A percentile compares a stretch with the other conserved stretches of the same genome.
phyloP scores from a whole-genome alignment of 1,140 invertebrate species.

The Saccostrea cuccullata region DNA sequence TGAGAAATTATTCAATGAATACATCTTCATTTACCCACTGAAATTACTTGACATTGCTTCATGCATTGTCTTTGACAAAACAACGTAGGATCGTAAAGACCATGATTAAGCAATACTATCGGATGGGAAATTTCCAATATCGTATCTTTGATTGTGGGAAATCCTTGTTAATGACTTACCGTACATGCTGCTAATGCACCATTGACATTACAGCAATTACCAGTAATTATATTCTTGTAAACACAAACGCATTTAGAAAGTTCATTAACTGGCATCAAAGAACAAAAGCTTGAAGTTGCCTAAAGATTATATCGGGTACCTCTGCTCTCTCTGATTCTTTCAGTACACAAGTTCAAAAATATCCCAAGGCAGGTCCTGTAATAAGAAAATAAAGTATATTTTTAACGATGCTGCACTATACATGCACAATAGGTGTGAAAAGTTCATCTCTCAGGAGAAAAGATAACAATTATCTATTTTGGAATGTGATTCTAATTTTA shows the following conservation, averaged over 20 bases:
- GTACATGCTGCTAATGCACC: background rate
- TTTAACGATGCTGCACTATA: too few relatives aligned
- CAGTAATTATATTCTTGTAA: constrained; percentile 9
- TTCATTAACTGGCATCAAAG: background rate
- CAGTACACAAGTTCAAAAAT: too few relatives aligned
- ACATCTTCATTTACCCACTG: too few relatives aligned
- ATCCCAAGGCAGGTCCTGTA: too few relatives aligned
- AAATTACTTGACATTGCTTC: background rate
- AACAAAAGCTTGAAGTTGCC: background rate
- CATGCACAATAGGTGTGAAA: too few relatives aligned
- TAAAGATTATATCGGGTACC: background rate
- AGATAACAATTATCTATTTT: too few relatives aligned
- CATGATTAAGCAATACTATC: background rate
- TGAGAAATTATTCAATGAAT: too few relatives aligned
- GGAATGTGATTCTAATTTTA: too few relatives aligned
- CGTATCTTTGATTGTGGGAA: background rate
- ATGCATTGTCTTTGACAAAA: too few relatives aligned
- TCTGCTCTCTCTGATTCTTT: too few relatives aligned
- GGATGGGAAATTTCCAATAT: background rate
- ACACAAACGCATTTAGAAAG: background rate
- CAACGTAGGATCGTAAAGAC: background rate
- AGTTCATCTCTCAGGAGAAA: too few relatives aligned
- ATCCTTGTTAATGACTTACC: background rate
- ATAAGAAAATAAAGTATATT: too few relatives aligned
- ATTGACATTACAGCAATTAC: background rate